Evolutionary conservation across 2,797 vertebrate species (phyloP).

Genomic region (Phrynocephalus guinanensis): DNA sequence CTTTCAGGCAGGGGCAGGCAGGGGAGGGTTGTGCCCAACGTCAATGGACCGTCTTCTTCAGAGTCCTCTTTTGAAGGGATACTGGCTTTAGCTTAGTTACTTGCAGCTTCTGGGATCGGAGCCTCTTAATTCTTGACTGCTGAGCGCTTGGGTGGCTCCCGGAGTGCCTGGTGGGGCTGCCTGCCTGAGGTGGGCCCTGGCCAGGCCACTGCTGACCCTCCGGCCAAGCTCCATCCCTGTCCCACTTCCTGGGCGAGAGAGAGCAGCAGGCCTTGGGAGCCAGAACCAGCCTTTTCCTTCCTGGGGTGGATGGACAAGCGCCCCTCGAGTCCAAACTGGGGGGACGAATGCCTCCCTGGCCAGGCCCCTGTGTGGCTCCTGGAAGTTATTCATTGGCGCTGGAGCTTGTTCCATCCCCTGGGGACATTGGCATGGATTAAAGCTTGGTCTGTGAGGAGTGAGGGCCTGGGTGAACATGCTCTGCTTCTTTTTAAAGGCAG

Average conservation of each 20-base stretch:
- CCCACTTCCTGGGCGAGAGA: not conserved
- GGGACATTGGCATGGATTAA: too few relatives aligned
- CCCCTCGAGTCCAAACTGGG: not conserved
- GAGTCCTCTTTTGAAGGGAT: constrained; percentile 50
- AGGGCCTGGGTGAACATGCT: too few relatives aligned
- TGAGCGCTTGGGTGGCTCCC: constrained; percentile 22
- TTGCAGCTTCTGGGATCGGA: constrained; percentile 63
- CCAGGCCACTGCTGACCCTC: too few relatives aligned
- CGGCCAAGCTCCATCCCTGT: not conserved
- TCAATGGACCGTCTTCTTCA: constrained; percentile 31
- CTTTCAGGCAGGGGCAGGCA: too few relatives aligned
- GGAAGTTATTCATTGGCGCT: too few relatives aligned
- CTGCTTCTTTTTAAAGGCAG: not conserved
- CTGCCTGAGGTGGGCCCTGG: not conserved
- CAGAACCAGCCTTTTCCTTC: accelerated
- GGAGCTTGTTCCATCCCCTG: too few relatives aligned
- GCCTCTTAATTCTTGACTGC: constrained; percentile 59
- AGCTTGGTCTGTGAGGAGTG: too few relatives aligned
- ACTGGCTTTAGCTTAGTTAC: constrained; percentile 64
- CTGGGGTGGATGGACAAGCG: not conserved
- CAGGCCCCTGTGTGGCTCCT: too few relatives aligned
- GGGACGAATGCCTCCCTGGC: too few relatives aligned
- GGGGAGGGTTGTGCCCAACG: too few relatives aligned
- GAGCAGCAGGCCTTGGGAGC: accelerated
- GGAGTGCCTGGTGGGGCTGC: not conserved